Base-by-base conservation (phyloP, 92 coral and sea anemone species). In the Porites cylindrica region DNA sequence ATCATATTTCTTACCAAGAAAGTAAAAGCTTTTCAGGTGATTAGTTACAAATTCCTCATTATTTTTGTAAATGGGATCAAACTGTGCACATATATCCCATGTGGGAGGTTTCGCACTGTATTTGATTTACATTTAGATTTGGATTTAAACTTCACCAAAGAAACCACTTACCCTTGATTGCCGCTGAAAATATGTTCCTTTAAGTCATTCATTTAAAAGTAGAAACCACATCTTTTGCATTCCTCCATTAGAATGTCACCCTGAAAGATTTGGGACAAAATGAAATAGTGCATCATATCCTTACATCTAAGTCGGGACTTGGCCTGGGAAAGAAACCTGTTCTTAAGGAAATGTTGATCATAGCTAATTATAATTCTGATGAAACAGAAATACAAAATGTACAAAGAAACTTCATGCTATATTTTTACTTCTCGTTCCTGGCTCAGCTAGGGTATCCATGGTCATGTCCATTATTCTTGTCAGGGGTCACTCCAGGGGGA, bases 201-300 rank as follows among this genome's bases (percentile, higher is more conserved):
- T 23, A 75, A 20, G 63, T 75, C 63, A 51, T 51, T 75, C 79
- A 75, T 75, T 75, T 64, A 75, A 75, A n/a, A 51, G 47, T 51
- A 75, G 32, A 75, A n/a, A 19, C 64, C 63, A 75, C 79, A 75
- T 23, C 38, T 75, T 58, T 75, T 51, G 24, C 79, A 75, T 75
- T 75, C 79, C 63, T 69, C 52, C 74, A 75, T 51, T 20, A 61
- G 79, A 75, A 75, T 75, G 14, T 75, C 79, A 19, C 62, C 79
- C 79, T 75, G 65, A 75, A 75, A 75, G 47, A 58, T 23, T 51
- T 51, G 61, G 79, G 63, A 75, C 79, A 51, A 75, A 75, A 17
- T 75, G 17, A 51, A 58, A 51, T 51, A 75, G 43, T 13, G 62
- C 63, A 51, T 29, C 32, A 29, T 51, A 52, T 51, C 63, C 16